Evolutionary conservation across 23 tunicate genomes (phyloP), one percentile per base, ranked within the genome.

Genomic region (Trididemnum clinides): DNA sequence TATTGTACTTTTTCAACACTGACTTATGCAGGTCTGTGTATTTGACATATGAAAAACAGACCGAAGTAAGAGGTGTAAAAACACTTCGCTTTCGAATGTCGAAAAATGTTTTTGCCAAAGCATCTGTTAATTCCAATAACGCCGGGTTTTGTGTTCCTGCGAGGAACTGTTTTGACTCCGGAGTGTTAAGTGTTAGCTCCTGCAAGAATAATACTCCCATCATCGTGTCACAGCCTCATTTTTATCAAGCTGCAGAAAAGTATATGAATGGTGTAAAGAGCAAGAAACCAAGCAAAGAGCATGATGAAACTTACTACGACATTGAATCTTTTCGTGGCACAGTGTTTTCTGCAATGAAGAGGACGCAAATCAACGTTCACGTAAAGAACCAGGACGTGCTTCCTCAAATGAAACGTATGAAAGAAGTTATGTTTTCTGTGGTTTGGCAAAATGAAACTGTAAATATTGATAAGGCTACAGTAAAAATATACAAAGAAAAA

Each of bases 121-220:
- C 70, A 6, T 77, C 90, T 0, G 51, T 37, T 5, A 94, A 94
- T 38, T 86, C 88, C 35, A 82, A 82, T 59, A 94, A 94, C 39
- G 88, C 85, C 65, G 98, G 95, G 0, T 94, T 89, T 38, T 94
- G 98, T 76, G 90, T 89, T 21, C 97, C 97, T 3, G 44, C 28
- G 77, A 80, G 81, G 0, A 64, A 94, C 35, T 94, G 98, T 57
- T 44, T 89, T 59, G 88, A 82, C 33, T 50, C 88, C 22, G 98
- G 98, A 32, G 98, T 94, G 0, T 63, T 89, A 38, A 83, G 71
- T 57, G 74, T 94, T 27, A 62, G 88, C 51, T 84, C 92, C 5
- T 94, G 98, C 81, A 94, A 85, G 39, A 83, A 94, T 32, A 88
- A 88, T 44, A 95, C 98, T 1, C 98, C 98, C 0, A 86, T 89